Conservation (phyloP, 2,888 invertebrate species). For the Physocephala rufipes region DNA sequence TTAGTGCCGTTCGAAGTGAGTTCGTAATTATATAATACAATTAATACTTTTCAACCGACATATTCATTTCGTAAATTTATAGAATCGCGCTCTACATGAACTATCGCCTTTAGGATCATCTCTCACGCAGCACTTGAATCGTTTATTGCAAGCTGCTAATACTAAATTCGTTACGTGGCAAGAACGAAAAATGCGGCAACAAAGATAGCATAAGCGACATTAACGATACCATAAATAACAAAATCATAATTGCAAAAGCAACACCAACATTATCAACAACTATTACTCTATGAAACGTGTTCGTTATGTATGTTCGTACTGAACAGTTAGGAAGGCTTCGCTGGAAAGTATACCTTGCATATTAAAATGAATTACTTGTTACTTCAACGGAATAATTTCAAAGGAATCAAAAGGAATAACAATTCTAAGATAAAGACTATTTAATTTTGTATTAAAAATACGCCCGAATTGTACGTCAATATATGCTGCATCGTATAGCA, state of each 20-base stretch:
- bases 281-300: background rate
- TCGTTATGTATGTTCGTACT: background rate
- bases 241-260: no score
- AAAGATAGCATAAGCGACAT: constrained; percentile 58
- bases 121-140: constrained; percentile 86
- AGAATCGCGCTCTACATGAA: constrained; percentile 85
- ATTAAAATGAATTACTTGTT: background rate
- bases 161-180: constrained; percentile 90
- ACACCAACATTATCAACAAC: background rate
- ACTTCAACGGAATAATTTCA: background rate
- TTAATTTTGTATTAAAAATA: no score
- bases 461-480: no score
- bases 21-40: background rate
- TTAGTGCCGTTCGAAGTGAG: constrained; percentile 84
- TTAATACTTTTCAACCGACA: background rate
- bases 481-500: no score
- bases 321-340: background rate
- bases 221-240: background rate
- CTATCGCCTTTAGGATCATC: constrained; percentile 82
- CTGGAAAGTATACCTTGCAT: constrained; percentile 2
- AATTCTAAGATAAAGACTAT: no score
- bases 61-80: background rate
- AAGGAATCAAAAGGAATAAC: background rate
- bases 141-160: constrained; percentile 85
- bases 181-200: constrained; percentile 72